Base-by-base conservation (phyloP, 2,113 vertebrate species). In the Panurus biarmicus region DNA sequence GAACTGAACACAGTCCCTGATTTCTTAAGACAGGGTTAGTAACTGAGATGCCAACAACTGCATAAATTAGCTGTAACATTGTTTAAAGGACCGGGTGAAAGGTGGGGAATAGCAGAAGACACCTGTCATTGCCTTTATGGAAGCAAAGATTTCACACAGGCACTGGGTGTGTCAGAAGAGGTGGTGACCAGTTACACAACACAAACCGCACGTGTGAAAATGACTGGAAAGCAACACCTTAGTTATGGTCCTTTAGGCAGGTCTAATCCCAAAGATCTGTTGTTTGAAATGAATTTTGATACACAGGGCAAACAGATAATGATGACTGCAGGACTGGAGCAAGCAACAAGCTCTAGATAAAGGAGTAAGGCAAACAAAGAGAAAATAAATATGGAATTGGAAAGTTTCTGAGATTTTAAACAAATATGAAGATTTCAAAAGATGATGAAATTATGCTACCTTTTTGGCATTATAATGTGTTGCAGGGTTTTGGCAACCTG, bases 121-220 rank as follows among this genome's bases (percentile, higher is more conserved):
- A 45, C 3, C 17, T 81, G 18, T n/a, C 28, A 12, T 8, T 35
- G 60, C 54, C 65, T 69, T 61, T 9, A 40, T 14, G 11, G 44
- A 71, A 88, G 71, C 61, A 44, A 56, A 36, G 54, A 69, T 72
- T 60, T 61, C 60, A 42, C 21, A 11, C 3, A 29, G 36, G 19
- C 35, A 12, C 7, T 4, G 29, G 28, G 12, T 36, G 50, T 73
- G 40, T 33, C 20, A 47, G 24, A 44, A 84, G 23, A 75, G 13
- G 29, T 23, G 29, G 28, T n/a, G n/a, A n/a, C 29, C 40, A 83
- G 23, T 29, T 35, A 33, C 1, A 44, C 26, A 28, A 15, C 5
- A 48, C 10, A 36, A 79, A 62, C 21, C 2, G 1, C 17, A 25
- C 0, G 0, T 25, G 33, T 47, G 13, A 69, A 80, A 69, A 72